Base-by-base conservation (phyloP, 1,140 invertebrate genomes). In the Drosophila hydei region DNA sequence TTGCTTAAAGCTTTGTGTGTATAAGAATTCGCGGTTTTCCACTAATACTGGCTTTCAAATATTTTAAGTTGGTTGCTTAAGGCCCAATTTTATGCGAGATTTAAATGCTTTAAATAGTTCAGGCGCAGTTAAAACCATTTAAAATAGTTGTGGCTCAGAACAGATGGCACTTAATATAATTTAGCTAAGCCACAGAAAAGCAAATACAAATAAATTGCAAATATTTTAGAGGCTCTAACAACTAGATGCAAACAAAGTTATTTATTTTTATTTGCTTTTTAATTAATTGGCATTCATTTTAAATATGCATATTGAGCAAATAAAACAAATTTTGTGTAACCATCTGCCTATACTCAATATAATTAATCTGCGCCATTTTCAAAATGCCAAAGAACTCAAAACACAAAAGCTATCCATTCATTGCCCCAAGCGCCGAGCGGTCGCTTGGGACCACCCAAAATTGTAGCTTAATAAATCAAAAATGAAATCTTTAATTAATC, bases 401-500 rank as follows among this genome's bases (percentile, higher is more conserved):
- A 69, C 25, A 68, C 25, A 61, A 52, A 25, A 11, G 14, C 52
- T n/a, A 51, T 14, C 12, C 23, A 42, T 54, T 54, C 40, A 45
- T 16, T 7, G 30, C 14, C 14, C 45, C 16, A 8, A 58, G 45
- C 27, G n/a, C 19, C 8, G 38, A 3, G 27, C 42, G 59, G 12
- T 21, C 47, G 30, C 42, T 55, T 0, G 27, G 33, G 54, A 47
- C 61, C 69, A 58, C 36, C 77, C 74, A 70, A 68, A 67, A 51
- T 33, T 61, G 14, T 58, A 12, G 36, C 16, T 45, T 7, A 65
- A 87, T 85, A 81, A 87, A 85, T 85, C 77, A 60, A 72, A 75
- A 51, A 40, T 25, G 43, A 81, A 88, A 67, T 58, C 63, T 52
- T 69, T 87, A 87, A 85, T 88, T 81, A 85, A 78, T 87, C 74